Percentiles rank a stretch among this genome's conserved stretches.
phyloP scores from a whole-genome alignment of 2,797 vertebrate genomes.

The Cyclopterus lumpus region DNA sequence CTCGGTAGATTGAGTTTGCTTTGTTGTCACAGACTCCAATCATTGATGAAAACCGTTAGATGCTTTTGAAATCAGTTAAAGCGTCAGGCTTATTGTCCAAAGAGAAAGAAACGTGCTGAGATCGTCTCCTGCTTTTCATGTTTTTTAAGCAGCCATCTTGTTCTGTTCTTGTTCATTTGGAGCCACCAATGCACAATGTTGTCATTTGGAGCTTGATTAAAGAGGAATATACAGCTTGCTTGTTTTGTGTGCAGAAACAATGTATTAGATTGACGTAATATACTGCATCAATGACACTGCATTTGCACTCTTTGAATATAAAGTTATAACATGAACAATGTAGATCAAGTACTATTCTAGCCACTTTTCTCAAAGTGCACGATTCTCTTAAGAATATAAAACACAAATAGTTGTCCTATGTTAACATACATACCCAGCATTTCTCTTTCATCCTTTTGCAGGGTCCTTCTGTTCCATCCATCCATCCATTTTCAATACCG shows the following conservation, averaged over 20 bases:
- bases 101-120: background rate
- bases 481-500: too few species aligned
- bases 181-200: background rate
- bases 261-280: background rate
- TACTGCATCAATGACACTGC: background rate
- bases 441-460: background rate
- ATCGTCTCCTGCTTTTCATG: background rate
- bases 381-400: background rate
- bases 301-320: slow-evolving; percentile 8
- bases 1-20: background rate
- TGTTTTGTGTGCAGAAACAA: background rate
- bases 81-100: background rate
- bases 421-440: background rate
- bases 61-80: background rate
- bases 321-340: background rate
- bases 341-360: background rate
- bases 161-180: background rate
- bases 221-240: background rate
- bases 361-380: background rate
- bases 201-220: background rate
- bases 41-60: background rate
- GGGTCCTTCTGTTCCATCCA: background rate
- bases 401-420: slow-evolving; percentile 7
- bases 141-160: background rate
- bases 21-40: background rate